These are phyloP conservation scores for Knipowitschia caucasica DNA, from an alignment of 2,797 vertebrate species.

Conservation along the genomic window DNA sequence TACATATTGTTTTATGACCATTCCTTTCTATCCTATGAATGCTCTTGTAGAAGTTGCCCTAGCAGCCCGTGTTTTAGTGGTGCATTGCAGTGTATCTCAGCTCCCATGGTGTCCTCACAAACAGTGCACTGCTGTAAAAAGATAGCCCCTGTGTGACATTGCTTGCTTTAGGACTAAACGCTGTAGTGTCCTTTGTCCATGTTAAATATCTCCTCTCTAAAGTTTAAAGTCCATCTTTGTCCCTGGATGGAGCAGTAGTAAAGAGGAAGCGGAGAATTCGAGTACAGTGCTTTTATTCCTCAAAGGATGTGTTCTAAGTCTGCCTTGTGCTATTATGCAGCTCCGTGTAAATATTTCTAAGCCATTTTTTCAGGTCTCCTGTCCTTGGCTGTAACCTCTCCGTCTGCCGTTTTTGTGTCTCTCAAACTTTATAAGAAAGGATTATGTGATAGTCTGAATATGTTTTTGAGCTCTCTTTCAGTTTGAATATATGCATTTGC, in stretches of 20 bases:
- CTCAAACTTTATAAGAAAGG: slow-evolving; percentile 7
- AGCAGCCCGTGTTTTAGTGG: slow-evolving; percentile 26
- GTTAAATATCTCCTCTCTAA: slow-evolving; percentile 15
- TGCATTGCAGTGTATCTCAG: slow-evolving; percentile 54
- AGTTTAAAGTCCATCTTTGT: slow-evolving; percentile 17
- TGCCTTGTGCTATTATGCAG: slow-evolving; percentile 15
- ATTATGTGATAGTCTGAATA: slow-evolving; percentile 12
- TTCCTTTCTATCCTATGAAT: slow-evolving; percentile 34
- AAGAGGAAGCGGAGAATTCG: background rate
- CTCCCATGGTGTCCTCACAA: slow-evolving; percentile 32
- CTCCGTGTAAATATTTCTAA: slow-evolving; percentile 3
- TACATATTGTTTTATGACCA: slow-evolving; percentile 25
- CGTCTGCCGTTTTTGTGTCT: slow-evolving; percentile 19
- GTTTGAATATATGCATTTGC: background rate
- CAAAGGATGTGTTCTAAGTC: slow-evolving; percentile 11
- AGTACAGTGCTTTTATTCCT: slow-evolving; percentile 16
- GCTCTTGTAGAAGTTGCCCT: slow-evolving; percentile 29
- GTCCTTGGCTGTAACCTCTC: slow-evolving; percentile 29
- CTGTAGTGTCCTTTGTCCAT: slow-evolving; percentile 21
- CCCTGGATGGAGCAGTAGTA: slow-evolving; percentile 13
- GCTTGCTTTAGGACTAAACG: slow-evolving; percentile 34
- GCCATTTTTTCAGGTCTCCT: slow-evolving; percentile 13
- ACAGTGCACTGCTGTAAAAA: slow-evolving; percentile 34
- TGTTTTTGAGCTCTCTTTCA: background rate
- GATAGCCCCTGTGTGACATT: slow-evolving; percentile 49